These are phyloP conservation scores for Lepidocolaptes lacrymiger DNA, from an alignment of 2,797 vertebrate genomes.

Conservation along the genomic window DNA sequence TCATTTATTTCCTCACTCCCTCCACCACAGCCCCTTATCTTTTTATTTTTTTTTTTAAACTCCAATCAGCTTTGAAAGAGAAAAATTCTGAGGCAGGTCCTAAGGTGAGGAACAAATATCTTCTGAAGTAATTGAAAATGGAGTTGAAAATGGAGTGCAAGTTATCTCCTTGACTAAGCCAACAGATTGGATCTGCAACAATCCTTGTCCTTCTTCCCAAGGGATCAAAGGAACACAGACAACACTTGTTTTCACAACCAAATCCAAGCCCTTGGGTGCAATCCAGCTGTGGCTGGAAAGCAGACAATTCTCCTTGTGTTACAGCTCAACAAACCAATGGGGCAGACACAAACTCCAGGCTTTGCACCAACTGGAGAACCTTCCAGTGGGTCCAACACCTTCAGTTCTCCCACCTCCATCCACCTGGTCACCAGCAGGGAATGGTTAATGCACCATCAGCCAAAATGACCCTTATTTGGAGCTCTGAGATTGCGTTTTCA, in stretches of 20 bases:
- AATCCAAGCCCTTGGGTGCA: background rate
- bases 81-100: background rate
- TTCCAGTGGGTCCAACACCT: background rate
- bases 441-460: background rate
- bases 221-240: background rate
- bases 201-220: background rate
- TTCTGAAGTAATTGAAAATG: background rate
- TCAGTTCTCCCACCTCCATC: background rate
- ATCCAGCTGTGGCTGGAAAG: background rate
- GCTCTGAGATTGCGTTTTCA: background rate
- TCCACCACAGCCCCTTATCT: background rate
- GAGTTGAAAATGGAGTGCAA: background rate
- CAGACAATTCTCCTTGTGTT: background rate
- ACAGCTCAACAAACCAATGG: background rate
- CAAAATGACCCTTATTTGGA: background rate
- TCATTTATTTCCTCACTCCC: background rate
- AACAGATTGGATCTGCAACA: background rate
- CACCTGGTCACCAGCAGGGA: background rate
- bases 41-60: background rate
- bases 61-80: background rate
- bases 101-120: background rate
- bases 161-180: background rate
- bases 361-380: background rate
- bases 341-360: background rate
- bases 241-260: background rate